Base-by-base conservation (phyloP, 23 tunicate species). In the Styela plicata region DNA sequence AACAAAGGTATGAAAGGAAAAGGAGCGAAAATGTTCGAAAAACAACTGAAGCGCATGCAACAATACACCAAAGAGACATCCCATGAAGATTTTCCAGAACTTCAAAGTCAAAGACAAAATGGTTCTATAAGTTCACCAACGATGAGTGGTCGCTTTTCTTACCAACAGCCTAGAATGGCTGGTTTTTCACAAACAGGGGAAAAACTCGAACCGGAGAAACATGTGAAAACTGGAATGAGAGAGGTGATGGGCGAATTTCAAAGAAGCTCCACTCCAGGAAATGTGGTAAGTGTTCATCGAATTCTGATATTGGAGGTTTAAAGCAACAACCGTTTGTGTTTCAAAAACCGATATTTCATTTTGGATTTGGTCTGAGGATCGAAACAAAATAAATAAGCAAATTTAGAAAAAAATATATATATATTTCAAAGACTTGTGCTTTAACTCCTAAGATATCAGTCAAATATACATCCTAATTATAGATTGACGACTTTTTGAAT, bases 1-100 rank as follows among this genome's bases (percentile, higher is more conserved):
- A 23, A 28, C 30, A 33, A 70, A 73, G 85, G 69, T 26, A 78
- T 89, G 80, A 80, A 68, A 74, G 95, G 89, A 33, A 93, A 88
- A 76, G 98, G 98, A 2, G 92, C 93, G 17, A 81, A 74, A 69
- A 93, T 93, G 89, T 93, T 88, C 37, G 93, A 85, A 57, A 93
- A 88, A 69, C 98, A 93, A 69, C 89, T 84, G 63, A 75, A 85
- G 69, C 77, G 98, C 63, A 93, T 93, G 98, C 82, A 93, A 23
- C 52, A 36, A 22, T 93, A 74, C 73, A 93, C 93, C 23, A 84
- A 73, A 69, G 97, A 92, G 68, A 76, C 81, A 53, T 63, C 86
- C 79, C 74, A 83, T 28, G 97, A 89, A 10, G 35, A 66, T 27
- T 79, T 63, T 25, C 74, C 69, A 2, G 83, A 31, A 18, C 53